Conservation (phyloP, 2,888 invertebrate species). For the Didymodactylos carnosus region DNA sequence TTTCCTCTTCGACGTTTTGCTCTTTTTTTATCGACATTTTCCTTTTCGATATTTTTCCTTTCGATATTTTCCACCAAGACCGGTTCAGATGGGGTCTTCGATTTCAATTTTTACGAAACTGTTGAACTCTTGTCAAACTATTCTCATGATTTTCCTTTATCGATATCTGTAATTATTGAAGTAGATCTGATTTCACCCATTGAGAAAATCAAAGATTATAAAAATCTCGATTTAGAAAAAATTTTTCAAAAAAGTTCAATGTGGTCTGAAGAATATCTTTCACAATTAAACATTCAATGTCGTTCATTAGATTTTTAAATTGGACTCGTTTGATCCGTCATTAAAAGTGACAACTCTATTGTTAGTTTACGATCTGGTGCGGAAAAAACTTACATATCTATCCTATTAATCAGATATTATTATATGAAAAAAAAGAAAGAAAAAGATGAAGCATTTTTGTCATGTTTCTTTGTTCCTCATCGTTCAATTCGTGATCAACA, state of each 20-base stretch:
- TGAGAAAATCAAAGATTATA: background rate
- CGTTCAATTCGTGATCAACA: background rate
- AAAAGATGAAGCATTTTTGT: background rate
- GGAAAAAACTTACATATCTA: background rate
- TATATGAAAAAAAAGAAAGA: background rate
- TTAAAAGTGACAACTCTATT: background rate
- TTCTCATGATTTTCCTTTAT: too few relatives aligned
- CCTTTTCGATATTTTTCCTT: too few relatives aligned
- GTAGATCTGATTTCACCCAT: background rate
- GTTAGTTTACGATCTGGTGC: background rate
- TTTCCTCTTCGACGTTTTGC: too few relatives aligned
- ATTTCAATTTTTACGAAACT: too few relatives aligned
- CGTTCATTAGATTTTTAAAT: background rate
- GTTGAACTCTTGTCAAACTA: too few relatives aligned
- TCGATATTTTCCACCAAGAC: too few relatives aligned
- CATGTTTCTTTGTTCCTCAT: background rate
- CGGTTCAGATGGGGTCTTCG: too few relatives aligned
- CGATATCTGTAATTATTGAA: too few relatives aligned
- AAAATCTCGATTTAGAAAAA: background rate
- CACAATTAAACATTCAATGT: background rate
- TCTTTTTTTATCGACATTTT: too few relatives aligned
- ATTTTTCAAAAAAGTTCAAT: background rate
- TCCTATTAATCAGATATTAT: background rate
- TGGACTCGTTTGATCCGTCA: background rate
- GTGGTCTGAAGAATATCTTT: background rate